phyloP scores from a whole-genome alignment of 2,888 invertebrate genomes.

The Balanococcus diminutus region DNA sequence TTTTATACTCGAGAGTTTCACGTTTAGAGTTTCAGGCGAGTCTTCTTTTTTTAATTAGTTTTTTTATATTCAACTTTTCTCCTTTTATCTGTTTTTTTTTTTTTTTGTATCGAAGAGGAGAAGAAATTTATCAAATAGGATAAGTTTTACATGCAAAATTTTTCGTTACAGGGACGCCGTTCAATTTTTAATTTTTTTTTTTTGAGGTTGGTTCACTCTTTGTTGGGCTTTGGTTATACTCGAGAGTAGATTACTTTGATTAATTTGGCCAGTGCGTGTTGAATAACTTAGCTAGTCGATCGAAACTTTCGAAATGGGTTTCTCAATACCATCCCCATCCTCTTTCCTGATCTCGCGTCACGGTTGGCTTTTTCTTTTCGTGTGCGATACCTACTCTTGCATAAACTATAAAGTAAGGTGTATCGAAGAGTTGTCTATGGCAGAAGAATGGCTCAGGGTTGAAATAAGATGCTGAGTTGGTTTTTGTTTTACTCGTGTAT shows the following conservation, averaged over 20 bases:
- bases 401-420: neutral
- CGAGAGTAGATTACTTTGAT: neutral
- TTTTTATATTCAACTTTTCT: neutral
- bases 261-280: neutral
- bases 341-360: neutral
- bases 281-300: neutral
- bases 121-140: neutral
- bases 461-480: too few relatives aligned
- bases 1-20: neutral
- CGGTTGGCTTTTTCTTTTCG: neutral
- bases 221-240: neutral
- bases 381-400: neutral
- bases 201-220: neutral
- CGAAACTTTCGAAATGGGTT: neutral
- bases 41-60: constrained; percentile 7
- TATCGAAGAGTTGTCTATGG: neutral
- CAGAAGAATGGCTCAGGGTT: too few relatives aligned
- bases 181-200: neutral
- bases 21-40: neutral
- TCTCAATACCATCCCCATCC: neutral
- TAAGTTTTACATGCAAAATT: neutral
- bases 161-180: neutral
- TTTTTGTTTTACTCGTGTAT: too few relatives aligned
- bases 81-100: too few relatives aligned
- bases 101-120: neutral